phyloP scores from a whole-genome alignment of 2,888 invertebrate species.

The Actias luna region DNA sequence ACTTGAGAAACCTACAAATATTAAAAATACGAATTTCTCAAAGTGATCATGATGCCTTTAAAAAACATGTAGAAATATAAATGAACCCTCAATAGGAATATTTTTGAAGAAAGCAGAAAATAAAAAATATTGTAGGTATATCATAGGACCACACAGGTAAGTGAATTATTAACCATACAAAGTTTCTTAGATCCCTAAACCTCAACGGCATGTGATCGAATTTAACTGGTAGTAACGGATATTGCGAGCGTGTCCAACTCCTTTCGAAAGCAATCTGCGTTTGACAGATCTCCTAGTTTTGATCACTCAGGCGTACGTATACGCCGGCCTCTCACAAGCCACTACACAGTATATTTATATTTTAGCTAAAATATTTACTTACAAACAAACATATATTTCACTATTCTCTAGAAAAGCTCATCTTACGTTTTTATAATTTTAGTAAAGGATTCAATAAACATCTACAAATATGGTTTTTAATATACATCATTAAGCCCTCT shows the following conservation, averaged over 20 bases:
- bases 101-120: too few species aligned
- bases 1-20: too few species aligned
- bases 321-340: conserved; percentile 42
- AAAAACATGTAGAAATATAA: too few species aligned
- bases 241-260: conserved; percentile 52
- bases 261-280: conserved; percentile 62
- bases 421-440: background rate
- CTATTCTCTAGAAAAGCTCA: background rate
- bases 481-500: background rate
- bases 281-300: conserved; percentile 64
- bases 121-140: background rate
- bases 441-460: background rate
- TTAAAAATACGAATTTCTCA: too few species aligned
- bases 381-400: too few species aligned
- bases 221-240: conserved; percentile 48
- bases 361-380: conserved; percentile 17
- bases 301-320: conserved; percentile 55
- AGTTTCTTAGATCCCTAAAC: background rate
- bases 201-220: conserved; percentile 35
- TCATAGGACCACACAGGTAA: background rate
- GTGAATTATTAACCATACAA: background rate
- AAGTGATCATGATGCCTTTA: too few species aligned
- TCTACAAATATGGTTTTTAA: background rate
- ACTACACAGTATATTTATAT: conserved; percentile 41
- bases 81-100: too few species aligned